Evolutionary conservation across 2,113 vertebrate species (phyloP).

Genomic region (Isichthys henryi): DNA sequence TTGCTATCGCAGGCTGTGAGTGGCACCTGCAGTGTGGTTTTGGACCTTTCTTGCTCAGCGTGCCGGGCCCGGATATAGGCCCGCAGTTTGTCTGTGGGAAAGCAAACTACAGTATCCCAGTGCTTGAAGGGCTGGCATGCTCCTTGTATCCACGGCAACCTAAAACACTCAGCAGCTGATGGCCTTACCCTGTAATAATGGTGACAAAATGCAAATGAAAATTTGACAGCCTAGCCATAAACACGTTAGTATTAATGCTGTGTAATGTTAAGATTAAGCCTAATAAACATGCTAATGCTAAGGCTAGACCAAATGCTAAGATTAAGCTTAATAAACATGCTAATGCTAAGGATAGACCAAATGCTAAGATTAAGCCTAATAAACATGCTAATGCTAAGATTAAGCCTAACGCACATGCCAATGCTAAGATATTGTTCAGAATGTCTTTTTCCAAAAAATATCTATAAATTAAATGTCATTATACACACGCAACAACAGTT

Average conservation of each 20-base stretch:
- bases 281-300: neutral
- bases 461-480: neutral
- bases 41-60: slow-evolving; percentile 50
- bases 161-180: slow-evolving; percentile 56
- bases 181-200: slow-evolving; percentile 56
- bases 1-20: neutral
- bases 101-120: slow-evolving; percentile 53
- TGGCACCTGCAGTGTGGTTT: slow-evolving; percentile 43
- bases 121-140: slow-evolving; percentile 50
- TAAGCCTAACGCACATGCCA: neutral
- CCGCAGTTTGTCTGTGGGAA: slow-evolving; percentile 59
- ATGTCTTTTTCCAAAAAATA: neutral
- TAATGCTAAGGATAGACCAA: neutral
- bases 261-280: neutral
- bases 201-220: neutral
- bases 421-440: neutral
- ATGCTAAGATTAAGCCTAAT: neutral
- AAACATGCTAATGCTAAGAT: neutral
- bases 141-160: slow-evolving; percentile 64
- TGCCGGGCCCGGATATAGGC: slow-evolving; percentile 58
- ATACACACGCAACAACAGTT: neutral
- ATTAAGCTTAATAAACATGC: neutral
- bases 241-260: neutral
- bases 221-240: neutral
- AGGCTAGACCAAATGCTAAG: neutral